Base-by-base conservation (phyloP, 2,888 invertebrate genomes). In the Agonopterix alstromeriana region DNA sequence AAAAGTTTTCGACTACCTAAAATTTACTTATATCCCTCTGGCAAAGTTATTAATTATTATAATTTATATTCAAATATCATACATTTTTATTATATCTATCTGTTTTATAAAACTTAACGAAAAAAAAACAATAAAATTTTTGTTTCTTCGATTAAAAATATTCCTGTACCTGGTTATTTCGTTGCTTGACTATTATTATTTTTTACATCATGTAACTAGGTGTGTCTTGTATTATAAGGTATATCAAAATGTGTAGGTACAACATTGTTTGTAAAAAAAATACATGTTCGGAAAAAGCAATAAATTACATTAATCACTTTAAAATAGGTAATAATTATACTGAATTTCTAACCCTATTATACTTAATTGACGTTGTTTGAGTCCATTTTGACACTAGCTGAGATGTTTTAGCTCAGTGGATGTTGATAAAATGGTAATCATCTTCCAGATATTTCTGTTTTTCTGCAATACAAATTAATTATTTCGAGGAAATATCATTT, bases 1-100 rank as follows among this genome's bases (percentile, higher is more conserved):
- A 84, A 77, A 82, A 69, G 81, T 83, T 85, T 84, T 83, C 76
- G 72, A 81, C 79, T 86, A 86, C 77, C 84, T 86, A 84, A 77
- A 63, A 72, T 77, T 73, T 76, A 79, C 62, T 73, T 72, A 80
- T 81, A 86, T 86, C 86, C 86, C 87, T 87, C 87, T 87, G 87
- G 85, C 86, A 67, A 73, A 67, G 64, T 73, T 60, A 65, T 65
- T 73, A 69, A 27, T 65, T 73, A 68, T 70, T 68, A 45, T 45
- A 45, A 45, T 45, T 47, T 48, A 48, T 44, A 10, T 8, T 57
- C 65, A 55, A 52, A 60, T 56, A 62, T 51, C 48, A 61, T 59
- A 61, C 53, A 57, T 53, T 54, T 59, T 52, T 59, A 61, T 57
- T 59, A 53, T 59, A 61, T 57, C 56, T 53, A 66, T 62, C 54